Conservation (phyloP, 2,797 vertebrate genomes). For the Typhlichthys subterraneus region DNA sequence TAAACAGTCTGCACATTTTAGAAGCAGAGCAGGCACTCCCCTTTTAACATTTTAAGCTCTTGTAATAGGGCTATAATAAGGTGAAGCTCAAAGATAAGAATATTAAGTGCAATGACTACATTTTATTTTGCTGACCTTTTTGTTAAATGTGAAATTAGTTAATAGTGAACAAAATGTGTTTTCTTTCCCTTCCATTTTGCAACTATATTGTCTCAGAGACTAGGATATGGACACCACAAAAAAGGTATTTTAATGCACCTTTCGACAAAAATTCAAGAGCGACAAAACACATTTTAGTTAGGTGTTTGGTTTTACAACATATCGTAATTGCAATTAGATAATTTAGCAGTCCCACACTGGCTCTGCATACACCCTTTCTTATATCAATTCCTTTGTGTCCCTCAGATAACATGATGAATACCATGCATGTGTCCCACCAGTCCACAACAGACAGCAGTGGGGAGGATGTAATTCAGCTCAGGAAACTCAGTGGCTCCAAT, state of each 20-base stretch:
- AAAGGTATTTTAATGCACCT: slow-evolving; percentile 63
- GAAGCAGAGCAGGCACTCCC: slow-evolving; percentile 32
- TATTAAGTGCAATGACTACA: background rate
- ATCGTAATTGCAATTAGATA: no score
- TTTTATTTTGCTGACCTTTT: no score
- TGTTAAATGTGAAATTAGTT: slow-evolving; percentile 4
- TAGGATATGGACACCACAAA: slow-evolving; percentile 68
- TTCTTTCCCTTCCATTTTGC: background rate
- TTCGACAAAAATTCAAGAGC: background rate
- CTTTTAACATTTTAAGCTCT: slow-evolving; percentile 42
- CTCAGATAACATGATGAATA: slow-evolving; percentile 54
- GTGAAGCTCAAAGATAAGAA: slow-evolving; percentile 17
- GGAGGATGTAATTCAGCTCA: slow-evolving; percentile 55
- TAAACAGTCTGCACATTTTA: slow-evolving; percentile 48
- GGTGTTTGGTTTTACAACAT: background rate
- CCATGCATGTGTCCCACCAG: slow-evolving; percentile 27
- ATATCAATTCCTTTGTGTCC: slow-evolving; percentile 19
- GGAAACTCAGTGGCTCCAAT: slow-evolving; percentile 70
- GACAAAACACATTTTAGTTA: background rate
- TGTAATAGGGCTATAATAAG: background rate
- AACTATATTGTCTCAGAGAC: slow-evolving; percentile 49
- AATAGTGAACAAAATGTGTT: slow-evolving; percentile 17
- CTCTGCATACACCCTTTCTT: no score
- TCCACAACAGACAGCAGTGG: slow-evolving; percentile 39
- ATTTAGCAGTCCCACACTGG: no score